Evolutionary conservation across 1,140 invertebrate species (phyloP), one percentile per base, ranked within the genome.

Genomic region (Vanessa atalanta): DNA sequence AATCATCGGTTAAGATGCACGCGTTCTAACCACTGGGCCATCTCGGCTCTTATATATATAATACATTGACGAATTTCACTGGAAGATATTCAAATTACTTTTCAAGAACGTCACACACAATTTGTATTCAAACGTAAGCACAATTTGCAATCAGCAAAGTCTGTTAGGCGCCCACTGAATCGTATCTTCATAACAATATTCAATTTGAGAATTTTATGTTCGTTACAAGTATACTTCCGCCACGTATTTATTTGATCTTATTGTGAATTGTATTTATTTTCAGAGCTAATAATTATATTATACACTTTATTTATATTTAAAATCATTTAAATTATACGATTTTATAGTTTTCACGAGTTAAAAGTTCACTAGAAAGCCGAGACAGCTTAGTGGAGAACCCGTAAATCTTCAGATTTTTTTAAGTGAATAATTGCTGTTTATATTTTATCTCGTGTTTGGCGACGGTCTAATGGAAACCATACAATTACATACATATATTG

Each of bases 101-200:
- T 83, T 73, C 70, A 77, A 79, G 70, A 79, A 86, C 83, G 80
- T 83, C 84, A 82, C 81, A 84, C 84, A 84, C 84, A 83, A 83
- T 84, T 86, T 86, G 80, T 83, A 84, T 86, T 83, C 82, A 72
- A 81, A 61, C 20, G 26, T 84, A 85, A 85, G 82, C 80, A 83
- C 84, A 87, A 88, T 88, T 87, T 84, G 85, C 84, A 88, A 88
- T 88, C 87, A 88, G 85, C 81, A 84, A 87, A 86, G 85, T 83
- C 81, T 83, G 82, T 87, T 88, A 82, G 64, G 78, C 72, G 60
- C 64, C 66, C 65, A 76, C 72, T 55, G 72, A 53, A 69, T 75
- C 57, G 57, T 15, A 37, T 37, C 57, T 11, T 61, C 57, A 61
- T 61, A 61, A 61, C 57, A 61, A 61, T 61, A 61, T 61, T 61